Percentiles rank a stretch among this genome's conserved stretches.
These are phyloP conservation scores for Listronotus oregonensis DNA, from an alignment of 1,140 invertebrate genomes.

Conservation along the genomic window DNA sequence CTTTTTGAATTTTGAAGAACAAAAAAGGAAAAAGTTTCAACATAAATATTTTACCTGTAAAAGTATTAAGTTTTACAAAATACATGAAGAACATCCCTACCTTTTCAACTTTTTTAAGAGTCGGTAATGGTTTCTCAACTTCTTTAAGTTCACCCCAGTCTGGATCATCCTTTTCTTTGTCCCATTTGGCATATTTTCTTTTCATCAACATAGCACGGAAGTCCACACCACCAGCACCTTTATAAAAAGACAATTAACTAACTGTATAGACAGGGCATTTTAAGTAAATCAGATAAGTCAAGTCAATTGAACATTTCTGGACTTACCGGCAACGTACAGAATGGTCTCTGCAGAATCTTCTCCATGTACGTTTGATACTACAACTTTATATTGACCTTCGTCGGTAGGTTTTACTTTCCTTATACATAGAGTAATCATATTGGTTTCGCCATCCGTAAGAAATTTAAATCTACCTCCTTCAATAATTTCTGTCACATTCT, in stretches of 20 bases:
- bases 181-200: slow-evolving; percentile 94
- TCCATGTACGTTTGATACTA: slow-evolving; percentile 91
- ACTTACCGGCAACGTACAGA: slow-evolving; percentile 92
- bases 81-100: too few relatives aligned
- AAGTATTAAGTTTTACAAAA: too few relatives aligned
- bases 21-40: too few relatives aligned
- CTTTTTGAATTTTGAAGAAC: too few relatives aligned
- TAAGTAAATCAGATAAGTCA: too few relatives aligned
- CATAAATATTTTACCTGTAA: too few relatives aligned
- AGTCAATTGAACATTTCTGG: background rate
- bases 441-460: slow-evolving; percentile 85
- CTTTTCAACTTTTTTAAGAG: slow-evolving; percentile 90
- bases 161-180: slow-evolving; percentile 83
- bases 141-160: slow-evolving; percentile 94
- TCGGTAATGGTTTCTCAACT: slow-evolving; percentile 81
- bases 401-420: slow-evolving; percentile 95
- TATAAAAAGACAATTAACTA: slow-evolving; percentile 20
- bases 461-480: slow-evolving; percentile 93
- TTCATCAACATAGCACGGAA: slow-evolving; percentile 98
- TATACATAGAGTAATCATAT: slow-evolving; percentile 91
- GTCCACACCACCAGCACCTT: slow-evolving; percentile 95
- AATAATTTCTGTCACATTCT: slow-evolving; percentile 83
- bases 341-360: slow-evolving; percentile 94
- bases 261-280: too few relatives aligned
- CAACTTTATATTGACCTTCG: slow-evolving; percentile 95